A percentile compares a stretch with the other conserved stretches of the same genome.
These are phyloP conservation scores for Candidula unifasciata DNA, from an alignment of 2,888 invertebrate species.

Conservation along the genomic window DNA sequence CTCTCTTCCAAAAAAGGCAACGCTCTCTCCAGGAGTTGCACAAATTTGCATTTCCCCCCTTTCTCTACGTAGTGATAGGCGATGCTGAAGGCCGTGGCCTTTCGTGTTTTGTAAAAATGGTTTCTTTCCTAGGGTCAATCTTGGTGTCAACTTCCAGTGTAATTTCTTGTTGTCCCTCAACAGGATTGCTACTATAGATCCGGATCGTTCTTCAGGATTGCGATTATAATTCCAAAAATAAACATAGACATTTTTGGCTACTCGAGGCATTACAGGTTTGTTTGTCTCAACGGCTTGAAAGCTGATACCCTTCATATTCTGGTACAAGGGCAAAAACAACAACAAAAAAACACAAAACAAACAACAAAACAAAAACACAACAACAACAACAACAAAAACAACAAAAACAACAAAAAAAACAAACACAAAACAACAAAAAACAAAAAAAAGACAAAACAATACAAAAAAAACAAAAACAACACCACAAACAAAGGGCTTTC, in stretches of 20 bases:
- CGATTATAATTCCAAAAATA: conserved; percentile 76
- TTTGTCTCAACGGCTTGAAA: conserved; percentile 71
- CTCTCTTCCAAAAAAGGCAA: conserved; percentile 72
- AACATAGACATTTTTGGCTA: conserved; percentile 76
- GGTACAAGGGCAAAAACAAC: too few species aligned
- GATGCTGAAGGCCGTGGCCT: conserved; percentile 77
- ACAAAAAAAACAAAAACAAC: too few species aligned
- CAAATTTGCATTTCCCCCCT: conserved; percentile 73
- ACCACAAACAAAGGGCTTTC: conserved; percentile 73
- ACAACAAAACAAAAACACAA: too few species aligned
- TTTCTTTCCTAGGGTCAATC: conserved; percentile 72
- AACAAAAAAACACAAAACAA: too few species aligned
- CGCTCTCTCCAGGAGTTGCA: conserved; percentile 77
- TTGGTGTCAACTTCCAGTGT: conserved; percentile 76
- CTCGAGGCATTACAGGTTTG: conserved; percentile 76
- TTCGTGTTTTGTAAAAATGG: conserved; percentile 77
- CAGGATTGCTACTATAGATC: conserved; percentile 76
- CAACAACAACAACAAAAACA: too few species aligned
- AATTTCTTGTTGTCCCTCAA: conserved; percentile 75
- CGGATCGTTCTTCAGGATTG: conserved; percentile 72
- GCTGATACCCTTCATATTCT: conserved; percentile 74
- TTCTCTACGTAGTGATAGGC: conserved; percentile 76
- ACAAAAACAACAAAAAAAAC: too few species aligned
- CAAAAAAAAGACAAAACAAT: too few species aligned
- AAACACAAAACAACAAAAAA: too few species aligned